Percentiles rank a stretch among this genome's conserved stretches.
Conservation (phyloP, 2,797 vertebrate genomes). For the Oryzias dopingdopingensis region DNA sequence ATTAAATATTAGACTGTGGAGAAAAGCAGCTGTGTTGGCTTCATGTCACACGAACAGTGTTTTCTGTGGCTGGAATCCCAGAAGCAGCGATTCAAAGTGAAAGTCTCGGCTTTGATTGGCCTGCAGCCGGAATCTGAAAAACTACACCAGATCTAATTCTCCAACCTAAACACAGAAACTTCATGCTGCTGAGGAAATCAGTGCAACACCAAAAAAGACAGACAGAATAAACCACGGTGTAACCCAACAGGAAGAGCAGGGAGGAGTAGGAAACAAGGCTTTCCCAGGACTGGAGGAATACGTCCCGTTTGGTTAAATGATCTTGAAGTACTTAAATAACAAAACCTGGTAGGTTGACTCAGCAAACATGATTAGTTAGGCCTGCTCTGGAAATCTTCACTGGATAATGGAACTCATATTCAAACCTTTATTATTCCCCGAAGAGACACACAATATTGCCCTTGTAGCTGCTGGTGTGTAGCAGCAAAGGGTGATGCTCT, state of each 20-base stretch:
- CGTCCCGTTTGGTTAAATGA: constrained; percentile 11
- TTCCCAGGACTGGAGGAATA: constrained; percentile 16
- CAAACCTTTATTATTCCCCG: no score
- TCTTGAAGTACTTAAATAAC: constrained; percentile 14
- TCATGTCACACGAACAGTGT: constrained; percentile 1
- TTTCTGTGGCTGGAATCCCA: constrained; percentile 12
- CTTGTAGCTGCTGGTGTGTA: no score
- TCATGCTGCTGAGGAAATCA: constrained; percentile 13
- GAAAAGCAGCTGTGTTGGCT: constrained; percentile 14
- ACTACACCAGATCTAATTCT: constrained; percentile 43
- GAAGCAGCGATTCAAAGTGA: constrained; percentile 36
- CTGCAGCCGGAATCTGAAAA: constrained; percentile 47
- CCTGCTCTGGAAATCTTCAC: no score
- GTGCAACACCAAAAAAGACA: constrained; percentile 18
- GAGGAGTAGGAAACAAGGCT: constrained; percentile 30
- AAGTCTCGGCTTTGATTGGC: constrained; percentile 42
- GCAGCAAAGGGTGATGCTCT: no score
- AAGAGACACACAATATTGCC: no score
- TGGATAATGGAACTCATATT: no score
- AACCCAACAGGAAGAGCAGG: constrained; percentile 24
- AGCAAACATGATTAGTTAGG: no score
- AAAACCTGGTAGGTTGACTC: neutral
- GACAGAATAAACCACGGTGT: constrained; percentile 19
- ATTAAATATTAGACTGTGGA: constrained; percentile 19
- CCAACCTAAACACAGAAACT: constrained; percentile 48